Conservation (phyloP, 2,113 vertebrate genomes). For the Elaphurus davidianus region DNA sequence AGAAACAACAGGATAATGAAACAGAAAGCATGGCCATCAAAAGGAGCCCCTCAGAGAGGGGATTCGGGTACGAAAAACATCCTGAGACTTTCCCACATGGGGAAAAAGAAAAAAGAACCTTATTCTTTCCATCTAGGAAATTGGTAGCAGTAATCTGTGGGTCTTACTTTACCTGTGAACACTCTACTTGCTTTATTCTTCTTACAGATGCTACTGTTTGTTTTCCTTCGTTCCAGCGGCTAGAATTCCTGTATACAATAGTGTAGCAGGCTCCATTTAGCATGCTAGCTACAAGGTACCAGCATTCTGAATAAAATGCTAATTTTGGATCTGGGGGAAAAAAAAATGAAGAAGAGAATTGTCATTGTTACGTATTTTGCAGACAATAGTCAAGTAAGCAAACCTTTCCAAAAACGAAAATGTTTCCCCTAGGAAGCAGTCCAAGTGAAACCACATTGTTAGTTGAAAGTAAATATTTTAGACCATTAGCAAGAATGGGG, state of each 20-base stretch:
- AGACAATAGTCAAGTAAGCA: slow-evolving; percentile 44
- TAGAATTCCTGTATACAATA: not conserved
- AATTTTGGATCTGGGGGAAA: too few relatives aligned
- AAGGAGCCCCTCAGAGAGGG: not conserved
- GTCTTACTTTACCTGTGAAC: not conserved
- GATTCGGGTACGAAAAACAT: not conserved
- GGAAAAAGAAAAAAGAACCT: not conserved
- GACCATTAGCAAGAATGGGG: not conserved
- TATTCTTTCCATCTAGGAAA: not conserved
- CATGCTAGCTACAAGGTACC: not conserved
- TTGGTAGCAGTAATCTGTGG: not conserved
- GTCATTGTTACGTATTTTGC: not conserved
- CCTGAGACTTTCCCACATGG: not conserved
- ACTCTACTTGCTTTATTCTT: not conserved
- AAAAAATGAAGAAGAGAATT: not conserved
- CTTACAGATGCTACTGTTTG: not conserved
- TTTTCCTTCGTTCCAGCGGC: not conserved
- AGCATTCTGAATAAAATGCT: too few relatives aligned
- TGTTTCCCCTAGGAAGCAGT: not conserved
- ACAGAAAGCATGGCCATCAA: not conserved
- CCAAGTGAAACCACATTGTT: slow-evolving; percentile 18
- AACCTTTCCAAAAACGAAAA: not conserved
- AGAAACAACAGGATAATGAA: not conserved
- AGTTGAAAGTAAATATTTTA: slow-evolving; percentile 15
- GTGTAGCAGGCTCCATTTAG: not conserved